Conservation (phyloP, 1,140 invertebrate species). For the Colletes gigas region DNA sequence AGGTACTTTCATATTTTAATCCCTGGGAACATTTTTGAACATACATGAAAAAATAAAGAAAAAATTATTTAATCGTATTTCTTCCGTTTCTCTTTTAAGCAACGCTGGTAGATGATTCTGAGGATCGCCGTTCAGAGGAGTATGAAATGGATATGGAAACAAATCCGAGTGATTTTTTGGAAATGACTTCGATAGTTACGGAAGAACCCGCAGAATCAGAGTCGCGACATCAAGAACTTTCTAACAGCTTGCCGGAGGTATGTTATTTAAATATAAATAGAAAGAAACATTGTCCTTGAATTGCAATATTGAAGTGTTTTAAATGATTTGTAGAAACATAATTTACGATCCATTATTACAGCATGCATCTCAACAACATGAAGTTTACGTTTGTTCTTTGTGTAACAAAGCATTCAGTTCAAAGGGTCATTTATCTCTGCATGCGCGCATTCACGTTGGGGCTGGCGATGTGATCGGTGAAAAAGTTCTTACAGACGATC, state of each 20-base stretch:
- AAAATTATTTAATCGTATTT: neutral
- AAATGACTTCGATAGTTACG: constrained; percentile 75
- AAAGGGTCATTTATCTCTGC: constrained; percentile 80
- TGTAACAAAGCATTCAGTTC: constrained; percentile 81
- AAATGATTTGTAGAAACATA: neutral
- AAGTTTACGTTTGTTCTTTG: constrained; percentile 80
- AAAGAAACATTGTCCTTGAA: no score
- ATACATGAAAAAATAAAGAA: no score
- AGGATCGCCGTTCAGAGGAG: constrained; percentile 78
- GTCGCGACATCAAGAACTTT: constrained; percentile 17
- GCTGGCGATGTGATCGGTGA: constrained; percentile 79
- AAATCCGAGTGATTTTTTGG: constrained; percentile 78
- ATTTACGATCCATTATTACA: constrained; percentile 57
- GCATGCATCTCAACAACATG: constrained; percentile 78
- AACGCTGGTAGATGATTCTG: constrained; percentile 67
- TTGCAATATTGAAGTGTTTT: neutral
- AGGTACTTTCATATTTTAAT: constrained; percentile 60
- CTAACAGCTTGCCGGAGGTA: constrained; percentile 18
- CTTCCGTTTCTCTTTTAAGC: constrained; percentile 13
- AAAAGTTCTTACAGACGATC: constrained; percentile 79
- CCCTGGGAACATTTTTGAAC: neutral
- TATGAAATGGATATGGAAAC: constrained; percentile 81
- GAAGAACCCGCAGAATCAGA: constrained; percentile 72
- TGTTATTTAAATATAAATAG: neutral
- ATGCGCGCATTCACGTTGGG: constrained; percentile 80